phyloP scores from a whole-genome alignment of 2,113 vertebrate species.

The Vulpes lagopus region DNA sequence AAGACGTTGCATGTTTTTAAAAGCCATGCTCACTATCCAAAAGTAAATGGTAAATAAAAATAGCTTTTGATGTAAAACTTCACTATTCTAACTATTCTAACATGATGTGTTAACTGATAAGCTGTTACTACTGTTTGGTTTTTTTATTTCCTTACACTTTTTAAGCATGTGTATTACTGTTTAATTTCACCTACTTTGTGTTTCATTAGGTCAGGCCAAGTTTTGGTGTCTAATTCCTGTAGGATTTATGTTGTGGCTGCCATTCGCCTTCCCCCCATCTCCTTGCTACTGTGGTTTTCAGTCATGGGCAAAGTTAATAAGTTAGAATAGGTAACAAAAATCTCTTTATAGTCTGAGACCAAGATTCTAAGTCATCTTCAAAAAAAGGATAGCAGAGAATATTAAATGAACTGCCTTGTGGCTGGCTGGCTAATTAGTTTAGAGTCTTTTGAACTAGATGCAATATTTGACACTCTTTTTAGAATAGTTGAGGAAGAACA shows the following conservation, averaged over 20 bases:
- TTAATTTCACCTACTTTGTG: constrained; percentile 38
- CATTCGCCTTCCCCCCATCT: neutral
- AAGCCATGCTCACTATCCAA: neutral
- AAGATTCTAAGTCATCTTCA: constrained; percentile 49
- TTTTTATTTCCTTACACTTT: constrained; percentile 39
- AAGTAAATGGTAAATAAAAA: constrained; percentile 59
- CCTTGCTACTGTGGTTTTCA: constrained; percentile 20
- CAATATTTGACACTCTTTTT: neutral
- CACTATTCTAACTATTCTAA: neutral
- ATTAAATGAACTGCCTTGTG: neutral
- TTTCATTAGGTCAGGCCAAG: neutral
- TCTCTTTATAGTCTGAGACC: neutral
- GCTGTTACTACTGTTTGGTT: neutral
- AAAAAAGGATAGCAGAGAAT: neutral
- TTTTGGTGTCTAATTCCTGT: constrained; percentile 29
- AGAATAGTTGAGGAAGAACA: neutral
- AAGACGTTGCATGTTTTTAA: constrained; percentile 36
- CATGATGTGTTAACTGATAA: neutral
- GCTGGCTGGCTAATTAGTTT: neutral
- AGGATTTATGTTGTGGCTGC: constrained; percentile 8
- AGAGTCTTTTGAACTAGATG: constrained; percentile 12
- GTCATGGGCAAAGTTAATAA: neutral
- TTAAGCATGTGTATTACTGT: constrained; percentile 37
- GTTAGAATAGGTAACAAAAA: constrained; percentile 24
- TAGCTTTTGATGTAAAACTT: constrained; percentile 20